Conservation (phyloP, 2,888 invertebrate species). For the Anaspis maculata region DNA sequence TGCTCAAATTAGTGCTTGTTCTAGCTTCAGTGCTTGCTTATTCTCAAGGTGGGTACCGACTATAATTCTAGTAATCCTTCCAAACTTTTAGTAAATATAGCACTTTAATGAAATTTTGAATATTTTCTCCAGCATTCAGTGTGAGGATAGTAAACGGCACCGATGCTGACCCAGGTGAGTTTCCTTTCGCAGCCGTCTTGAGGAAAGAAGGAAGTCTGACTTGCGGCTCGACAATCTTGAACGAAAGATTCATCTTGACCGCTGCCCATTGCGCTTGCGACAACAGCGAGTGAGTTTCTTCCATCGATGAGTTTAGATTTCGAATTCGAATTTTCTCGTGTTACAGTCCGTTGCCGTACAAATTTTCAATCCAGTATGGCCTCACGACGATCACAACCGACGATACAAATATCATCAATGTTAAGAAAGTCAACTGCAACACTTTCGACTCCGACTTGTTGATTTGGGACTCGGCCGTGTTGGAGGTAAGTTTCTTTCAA, state of each 20-base stretch:
- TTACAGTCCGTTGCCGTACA: no score
- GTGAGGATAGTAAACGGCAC: slow-evolving; percentile 5
- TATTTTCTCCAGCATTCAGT: no score
- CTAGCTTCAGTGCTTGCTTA: no score
- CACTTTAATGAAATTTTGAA: no score
- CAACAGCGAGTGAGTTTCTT: slow-evolving; percentile 7
- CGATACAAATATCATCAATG: not conserved
- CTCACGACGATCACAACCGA: not conserved
- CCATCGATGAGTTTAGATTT: not conserved
- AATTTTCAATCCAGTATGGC: no score
- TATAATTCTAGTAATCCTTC: no score
- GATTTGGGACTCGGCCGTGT: not conserved
- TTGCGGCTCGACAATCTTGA: slow-evolving; percentile 17
- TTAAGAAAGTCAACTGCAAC: not conserved
- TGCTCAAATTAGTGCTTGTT: no score
- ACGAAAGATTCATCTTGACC: slow-evolving; percentile 14
- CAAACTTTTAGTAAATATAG: no score
- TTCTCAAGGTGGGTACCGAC: no score
- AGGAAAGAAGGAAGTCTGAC: slow-evolving; percentile 5
- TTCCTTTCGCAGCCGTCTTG: not conserved
- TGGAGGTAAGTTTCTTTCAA: no score
- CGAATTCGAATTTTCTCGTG: no score
- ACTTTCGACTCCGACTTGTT: not conserved
- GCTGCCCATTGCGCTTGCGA: slow-evolving; percentile 19
- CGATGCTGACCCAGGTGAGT: slow-evolving; percentile 1